Evolutionary conservation across 2,797 vertebrate species (phyloP), one percentile per base, ranked within the genome.

Genomic region (Chelmon rostratus): DNA sequence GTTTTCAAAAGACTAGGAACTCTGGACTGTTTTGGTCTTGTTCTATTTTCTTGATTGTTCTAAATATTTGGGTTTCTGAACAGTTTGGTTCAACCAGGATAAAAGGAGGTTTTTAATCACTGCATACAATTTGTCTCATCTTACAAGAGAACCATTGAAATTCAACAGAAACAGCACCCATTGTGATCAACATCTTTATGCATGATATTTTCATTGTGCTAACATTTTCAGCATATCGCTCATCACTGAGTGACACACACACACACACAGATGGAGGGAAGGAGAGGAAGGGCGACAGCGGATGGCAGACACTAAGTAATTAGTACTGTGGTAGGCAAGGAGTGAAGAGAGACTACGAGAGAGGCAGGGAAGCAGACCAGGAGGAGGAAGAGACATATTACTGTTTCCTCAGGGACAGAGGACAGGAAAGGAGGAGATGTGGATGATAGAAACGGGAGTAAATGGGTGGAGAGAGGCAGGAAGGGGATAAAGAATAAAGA

Each of bases 371-470:
- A 62, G 73, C 68, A 69, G 67, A 56, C 33, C 6, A 70, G 58
- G 66, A 82, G 69, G 65, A 84, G 81, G 86, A 87, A 79, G 76
- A 84, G 72, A 78, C 62, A 68, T 76, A 89, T 86, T 82, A 79
- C 40, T 1, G 64, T 70, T 76, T 90, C 89, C 89, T 87, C 65
- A 7, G 90, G 88, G 90, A 89, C 70, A 49, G 78, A 75, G 52
- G 86, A 86, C 82, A 81, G 82, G 85, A 89, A 83, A 79, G 81
- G 81, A 90, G 84, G 81, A 88, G 83, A 80, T 16, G 23, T 35
- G 75, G 57, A 66, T 44, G 56, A 91, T 42, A 74, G 81, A 87
- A 87, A 85, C 77, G 70, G 61, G 66, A 84, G 82, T 67, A 76
- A 80, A 76, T 81, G 70, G 76, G 64, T 70, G 74, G 46, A 78